Evolutionary conservation across 2,888 invertebrate genomes (phyloP).

Genomic region (Leucophora obtusa): DNA sequence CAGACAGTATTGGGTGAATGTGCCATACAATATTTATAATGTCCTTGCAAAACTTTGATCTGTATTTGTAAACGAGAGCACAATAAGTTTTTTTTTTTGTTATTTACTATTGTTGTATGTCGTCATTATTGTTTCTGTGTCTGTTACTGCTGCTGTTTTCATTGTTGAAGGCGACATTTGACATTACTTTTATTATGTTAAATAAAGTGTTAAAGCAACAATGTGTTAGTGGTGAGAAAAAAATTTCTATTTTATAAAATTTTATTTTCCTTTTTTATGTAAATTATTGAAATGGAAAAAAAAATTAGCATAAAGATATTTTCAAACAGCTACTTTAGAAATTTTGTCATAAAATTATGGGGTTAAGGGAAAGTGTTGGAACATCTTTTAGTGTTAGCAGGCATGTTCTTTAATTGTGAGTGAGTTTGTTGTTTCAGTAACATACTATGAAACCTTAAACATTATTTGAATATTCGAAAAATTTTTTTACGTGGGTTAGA

Average conservation of each 20-base stretch:
- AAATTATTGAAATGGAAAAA: conserved; percentile 13
- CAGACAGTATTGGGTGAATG: neutral
- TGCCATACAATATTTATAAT: neutral
- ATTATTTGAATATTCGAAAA: no score
- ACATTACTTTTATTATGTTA: conserved; percentile 39
- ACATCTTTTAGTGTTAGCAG: no score
- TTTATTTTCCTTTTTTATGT: no score
- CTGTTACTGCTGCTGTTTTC: neutral
- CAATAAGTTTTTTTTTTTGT: conserved; percentile 6
- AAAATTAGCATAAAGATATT: conserved; percentile 33
- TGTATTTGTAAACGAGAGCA: neutral
- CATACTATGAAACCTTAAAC: no score
- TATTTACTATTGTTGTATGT: neutral
- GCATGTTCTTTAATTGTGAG: no score
- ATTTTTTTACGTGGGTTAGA: no score
- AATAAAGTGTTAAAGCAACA: conserved; percentile 47
- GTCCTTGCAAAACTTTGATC: conserved; percentile 35
- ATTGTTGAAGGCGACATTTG: conserved; percentile 30
- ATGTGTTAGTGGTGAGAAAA: conserved; percentile 5
- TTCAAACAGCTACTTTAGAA: conserved; percentile 17
- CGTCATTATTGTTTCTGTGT: neutral
- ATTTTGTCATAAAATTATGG: neutral
- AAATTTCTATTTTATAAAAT: neutral
- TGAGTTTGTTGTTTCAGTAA: no score
- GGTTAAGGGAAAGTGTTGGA: no score